A percentile compares a stretch with the other conserved stretches of the same genome.
Conservation (phyloP, 1,140 invertebrate species). For the Caenorhabditis briggsae region DNA sequence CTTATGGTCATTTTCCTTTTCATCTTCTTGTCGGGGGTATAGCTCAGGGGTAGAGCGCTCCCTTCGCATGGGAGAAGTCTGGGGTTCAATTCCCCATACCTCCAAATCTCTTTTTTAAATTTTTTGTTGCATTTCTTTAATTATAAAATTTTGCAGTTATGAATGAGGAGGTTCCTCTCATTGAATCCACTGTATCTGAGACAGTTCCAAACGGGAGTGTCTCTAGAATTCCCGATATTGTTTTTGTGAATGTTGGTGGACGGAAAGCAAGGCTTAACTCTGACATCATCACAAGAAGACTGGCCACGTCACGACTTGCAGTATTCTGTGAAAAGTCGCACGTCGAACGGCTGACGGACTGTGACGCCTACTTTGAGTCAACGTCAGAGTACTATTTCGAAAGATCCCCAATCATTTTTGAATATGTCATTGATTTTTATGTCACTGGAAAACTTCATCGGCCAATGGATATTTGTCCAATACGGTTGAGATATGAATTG, state of each 20-base stretch:
- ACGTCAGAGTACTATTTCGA: conserved; percentile 75
- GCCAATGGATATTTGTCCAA: conserved; percentile 76
- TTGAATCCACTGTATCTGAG: background rate
- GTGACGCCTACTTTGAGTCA: conserved; percentile 71
- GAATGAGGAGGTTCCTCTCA: conserved; percentile 28
- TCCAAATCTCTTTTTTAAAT: conserved; percentile 61
- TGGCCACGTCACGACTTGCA: conserved; percentile 70
- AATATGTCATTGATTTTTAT: conserved; percentile 73
- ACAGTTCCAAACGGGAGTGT: background rate
- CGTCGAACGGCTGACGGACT: conserved; percentile 73
- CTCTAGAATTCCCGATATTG: conserved; percentile 1
- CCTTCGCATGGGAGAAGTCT: conserved; percentile 72
- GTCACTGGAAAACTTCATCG: conserved; percentile 73
- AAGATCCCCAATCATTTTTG: conserved; percentile 72
- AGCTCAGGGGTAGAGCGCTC: conserved; percentile 74
- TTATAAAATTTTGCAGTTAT: background rate
- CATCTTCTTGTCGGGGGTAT: conserved; percentile 64
- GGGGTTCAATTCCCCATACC: conserved; percentile 72
- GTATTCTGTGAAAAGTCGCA: conserved; percentile 71
- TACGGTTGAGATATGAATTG: conserved; percentile 73
- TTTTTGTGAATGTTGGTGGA: conserved; percentile 48
- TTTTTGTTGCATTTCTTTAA: no score
- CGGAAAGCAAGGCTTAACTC: conserved; percentile 45
- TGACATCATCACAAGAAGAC: conserved; percentile 49
- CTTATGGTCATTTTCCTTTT: background rate